These are phyloP conservation scores for Cichladusa arquata DNA, from an alignment of 2,113 vertebrate species.

Conservation along the genomic window DNA sequence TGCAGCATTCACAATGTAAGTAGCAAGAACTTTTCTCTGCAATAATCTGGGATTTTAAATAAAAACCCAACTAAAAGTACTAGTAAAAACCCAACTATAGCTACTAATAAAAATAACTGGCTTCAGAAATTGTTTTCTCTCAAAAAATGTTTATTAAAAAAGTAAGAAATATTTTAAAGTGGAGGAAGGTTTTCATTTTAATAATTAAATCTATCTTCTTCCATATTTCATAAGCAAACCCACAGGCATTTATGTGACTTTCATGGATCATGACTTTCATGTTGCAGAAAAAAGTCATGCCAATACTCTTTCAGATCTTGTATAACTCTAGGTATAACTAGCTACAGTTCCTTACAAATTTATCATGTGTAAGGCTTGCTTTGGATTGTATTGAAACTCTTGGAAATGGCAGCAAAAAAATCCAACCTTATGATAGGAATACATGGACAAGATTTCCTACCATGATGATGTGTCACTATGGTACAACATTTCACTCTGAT, in stretches of 20 bases:
- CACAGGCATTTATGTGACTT: background rate
- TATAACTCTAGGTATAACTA: background rate
- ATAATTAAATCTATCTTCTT: background rate
- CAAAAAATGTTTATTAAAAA: background rate
- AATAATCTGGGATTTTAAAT: background rate
- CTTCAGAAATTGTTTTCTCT: background rate
- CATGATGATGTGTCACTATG: background rate
- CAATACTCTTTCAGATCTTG: background rate
- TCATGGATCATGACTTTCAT: background rate
- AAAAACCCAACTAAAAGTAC: background rate
- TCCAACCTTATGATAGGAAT: background rate
- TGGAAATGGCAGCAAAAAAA: background rate
- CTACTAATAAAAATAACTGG: background rate
- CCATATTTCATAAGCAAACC: background rate
- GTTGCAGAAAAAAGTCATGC: background rate
- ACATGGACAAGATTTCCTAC: background rate
- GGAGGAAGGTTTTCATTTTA: background rate
- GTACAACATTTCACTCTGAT: background rate
- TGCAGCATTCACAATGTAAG: background rate
- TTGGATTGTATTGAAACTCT: background rate
- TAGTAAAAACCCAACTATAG: background rate
- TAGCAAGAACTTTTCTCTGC: background rate
- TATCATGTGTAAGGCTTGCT: background rate
- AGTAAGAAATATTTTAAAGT: background rate
- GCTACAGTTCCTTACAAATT: background rate